Percentiles rank a stretch among this genome's conserved stretches.
Conservation (phyloP, 2,113 vertebrate species). For the Rattus rattus region DNA sequence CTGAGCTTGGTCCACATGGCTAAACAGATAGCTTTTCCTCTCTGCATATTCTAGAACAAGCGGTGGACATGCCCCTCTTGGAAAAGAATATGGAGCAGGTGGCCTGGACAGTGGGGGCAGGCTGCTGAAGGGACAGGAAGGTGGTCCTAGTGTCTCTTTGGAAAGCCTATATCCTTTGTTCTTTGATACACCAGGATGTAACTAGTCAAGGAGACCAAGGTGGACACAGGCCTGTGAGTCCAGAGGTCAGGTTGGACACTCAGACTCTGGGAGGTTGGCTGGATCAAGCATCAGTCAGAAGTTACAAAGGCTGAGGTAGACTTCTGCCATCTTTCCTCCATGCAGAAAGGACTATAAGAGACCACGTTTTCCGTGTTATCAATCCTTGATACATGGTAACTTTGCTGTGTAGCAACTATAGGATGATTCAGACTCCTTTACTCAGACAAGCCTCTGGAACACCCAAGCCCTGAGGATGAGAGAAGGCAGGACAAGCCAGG, state of each 20-base stretch:
- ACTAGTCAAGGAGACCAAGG: background rate
- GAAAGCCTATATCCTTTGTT: slow-evolving; percentile 38
- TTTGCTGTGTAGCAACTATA: background rate
- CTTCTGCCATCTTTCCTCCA: background rate
- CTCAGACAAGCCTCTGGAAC: background rate
- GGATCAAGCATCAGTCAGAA: background rate
- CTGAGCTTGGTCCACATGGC: slow-evolving; percentile 49
- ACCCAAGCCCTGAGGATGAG: rapidly evolving
- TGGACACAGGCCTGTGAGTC: rapidly evolving
- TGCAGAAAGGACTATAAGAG: background rate
- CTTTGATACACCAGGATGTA: background rate
- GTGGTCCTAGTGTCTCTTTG: background rate
- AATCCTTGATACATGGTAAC: background rate
- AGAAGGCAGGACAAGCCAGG: rapidly evolving
- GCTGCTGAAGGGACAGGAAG: too few species aligned
- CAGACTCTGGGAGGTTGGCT: background rate
- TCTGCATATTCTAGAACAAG: slow-evolving; percentile 46
- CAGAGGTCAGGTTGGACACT: background rate
- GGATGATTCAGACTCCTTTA: rapidly evolving
- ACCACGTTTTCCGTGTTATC: background rate
- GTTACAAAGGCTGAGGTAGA: background rate
- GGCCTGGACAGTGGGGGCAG: slow-evolving; percentile 49
- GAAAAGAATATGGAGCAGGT: slow-evolving; percentile 72
- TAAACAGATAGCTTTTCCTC: background rate
- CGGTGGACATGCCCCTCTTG: slow-evolving; percentile 59